phyloP scores from a whole-genome alignment of 2,888 invertebrate species.

The Sarcophaga variegata region DNA sequence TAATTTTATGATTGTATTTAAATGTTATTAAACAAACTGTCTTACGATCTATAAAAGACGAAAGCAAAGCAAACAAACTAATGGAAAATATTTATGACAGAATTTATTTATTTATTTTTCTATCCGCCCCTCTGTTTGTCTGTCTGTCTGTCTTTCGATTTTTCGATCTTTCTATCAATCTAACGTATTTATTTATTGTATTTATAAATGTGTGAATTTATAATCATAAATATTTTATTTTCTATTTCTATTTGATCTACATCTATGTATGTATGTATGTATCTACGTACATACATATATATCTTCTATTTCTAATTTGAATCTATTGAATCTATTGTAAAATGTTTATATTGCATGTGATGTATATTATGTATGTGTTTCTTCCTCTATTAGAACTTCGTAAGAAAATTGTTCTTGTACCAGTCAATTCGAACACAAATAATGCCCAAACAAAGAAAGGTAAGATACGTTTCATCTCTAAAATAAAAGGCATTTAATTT shows the following conservation, averaged over 20 bases:
- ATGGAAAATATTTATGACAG: background rate
- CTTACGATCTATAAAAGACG: conserved; percentile 6
- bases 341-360: conserved; percentile 50
- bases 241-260: conserved; percentile 16
- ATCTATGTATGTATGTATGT: conserved; percentile 28
- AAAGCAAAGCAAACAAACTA: conserved; percentile 4
- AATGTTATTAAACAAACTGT: conserved; percentile 47
- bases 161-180: background rate
- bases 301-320: background rate
- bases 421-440: conserved; percentile 75
- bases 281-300: background rate
- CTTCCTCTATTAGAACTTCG: conserved; percentile 75
- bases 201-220: conserved; percentile 31
- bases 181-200: conserved; percentile 38
- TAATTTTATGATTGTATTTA: conserved; percentile 31
- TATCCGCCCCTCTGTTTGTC: background rate
- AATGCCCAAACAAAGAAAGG: conserved; percentile 77
- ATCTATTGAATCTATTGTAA: conserved; percentile 30
- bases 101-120: conserved; percentile 33
- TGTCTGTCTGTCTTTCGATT: too few species aligned
- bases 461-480: conserved; percentile 73
- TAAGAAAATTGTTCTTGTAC: conserved; percentile 81
- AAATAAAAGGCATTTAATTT: too few species aligned
- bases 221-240: conserved; percentile 22
- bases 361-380: conserved; percentile 57